Base-by-base conservation (phyloP, 2,113 vertebrate species). In the Neopipo cinnamomea region DNA sequence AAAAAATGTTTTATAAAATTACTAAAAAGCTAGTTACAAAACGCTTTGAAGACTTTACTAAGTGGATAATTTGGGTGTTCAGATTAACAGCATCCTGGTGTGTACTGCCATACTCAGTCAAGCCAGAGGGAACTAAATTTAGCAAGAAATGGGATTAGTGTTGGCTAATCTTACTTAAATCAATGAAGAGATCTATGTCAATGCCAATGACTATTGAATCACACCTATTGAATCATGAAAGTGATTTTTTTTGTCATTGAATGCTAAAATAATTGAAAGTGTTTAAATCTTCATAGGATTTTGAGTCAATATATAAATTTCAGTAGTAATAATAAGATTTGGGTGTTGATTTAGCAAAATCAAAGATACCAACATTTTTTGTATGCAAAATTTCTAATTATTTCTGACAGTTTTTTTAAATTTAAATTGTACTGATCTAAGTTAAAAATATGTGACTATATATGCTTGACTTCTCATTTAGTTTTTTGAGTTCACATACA, bases 361-460 rank as follows among this genome's bases (percentile, higher is more conserved):
- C 15, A 91, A 58, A 55, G 17, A 3, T 28, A 76, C 10, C 30
- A 39, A 55, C 68, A 28, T 42, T 93, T 94, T 71, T 82, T 92
- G 55, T n/a, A 50, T 21, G 41, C 25, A 76, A 47, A 89, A 75
- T 49, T 94, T 73, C 17, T 94, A 39, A n/a, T 37, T 94, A 76
- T 84, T 89, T n/a, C n/a, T n/a, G n/a, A n/a, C n/a, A n/a, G 65
- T 63, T 53, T 56, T 56, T 82, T 30, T 4, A 5, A 55, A 74
- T 71, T 56, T 62, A 28, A 89, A 46, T 84, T 89, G 68, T 88
- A 14, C 11, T 89, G 14, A 85, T 66, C 62, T 11, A 77, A 53
- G 17, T 78, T 65, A 55, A 5, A 75, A 77, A 84, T 59, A 77
- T 46, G 5, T 24, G 62, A 42, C 25, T 88, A 80, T 13, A 70